phyloP scores from a whole-genome alignment of 2,113 vertebrate genomes.

The Grammomys surdaster region DNA sequence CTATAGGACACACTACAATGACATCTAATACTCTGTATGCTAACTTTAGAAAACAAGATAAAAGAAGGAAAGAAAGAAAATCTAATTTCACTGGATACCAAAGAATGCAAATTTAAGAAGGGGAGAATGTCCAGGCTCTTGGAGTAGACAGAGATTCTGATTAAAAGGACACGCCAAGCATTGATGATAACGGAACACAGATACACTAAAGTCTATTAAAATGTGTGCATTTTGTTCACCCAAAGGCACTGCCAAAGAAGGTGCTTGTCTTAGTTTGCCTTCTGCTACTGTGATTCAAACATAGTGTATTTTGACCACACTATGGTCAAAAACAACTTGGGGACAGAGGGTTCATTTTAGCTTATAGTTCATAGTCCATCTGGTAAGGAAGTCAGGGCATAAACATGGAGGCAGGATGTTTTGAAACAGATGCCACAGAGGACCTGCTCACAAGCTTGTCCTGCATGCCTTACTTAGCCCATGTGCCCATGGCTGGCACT shows the following conservation, averaged over 20 bases:
- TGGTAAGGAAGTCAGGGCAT: neutral
- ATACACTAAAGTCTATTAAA: neutral
- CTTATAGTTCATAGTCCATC: neutral
- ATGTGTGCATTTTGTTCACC: neutral
- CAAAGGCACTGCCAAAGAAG: slow-evolving; percentile 23
- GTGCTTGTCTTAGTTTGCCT: neutral
- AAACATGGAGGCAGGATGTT: neutral
- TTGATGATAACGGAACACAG: neutral
- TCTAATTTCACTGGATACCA: slow-evolving; percentile 17
- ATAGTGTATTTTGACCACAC: neutral
- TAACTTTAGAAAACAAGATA: neutral
- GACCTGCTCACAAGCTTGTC: neutral
- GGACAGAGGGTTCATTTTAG: neutral
- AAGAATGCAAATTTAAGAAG: slow-evolving; percentile 17
- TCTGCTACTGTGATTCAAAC: neutral
- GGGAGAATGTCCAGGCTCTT: neutral
- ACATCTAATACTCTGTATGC: neutral
- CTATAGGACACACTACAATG: neutral
- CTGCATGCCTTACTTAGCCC: neutral
- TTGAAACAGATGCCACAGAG: neutral
- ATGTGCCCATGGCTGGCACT: neutral
- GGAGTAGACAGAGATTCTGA: neutral
- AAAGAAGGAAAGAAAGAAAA: neutral
- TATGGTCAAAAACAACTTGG: neutral
- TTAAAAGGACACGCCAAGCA: neutral